phyloP scores from a whole-genome alignment of 2,888 invertebrate genomes.

The Mactromeris polynyma region DNA sequence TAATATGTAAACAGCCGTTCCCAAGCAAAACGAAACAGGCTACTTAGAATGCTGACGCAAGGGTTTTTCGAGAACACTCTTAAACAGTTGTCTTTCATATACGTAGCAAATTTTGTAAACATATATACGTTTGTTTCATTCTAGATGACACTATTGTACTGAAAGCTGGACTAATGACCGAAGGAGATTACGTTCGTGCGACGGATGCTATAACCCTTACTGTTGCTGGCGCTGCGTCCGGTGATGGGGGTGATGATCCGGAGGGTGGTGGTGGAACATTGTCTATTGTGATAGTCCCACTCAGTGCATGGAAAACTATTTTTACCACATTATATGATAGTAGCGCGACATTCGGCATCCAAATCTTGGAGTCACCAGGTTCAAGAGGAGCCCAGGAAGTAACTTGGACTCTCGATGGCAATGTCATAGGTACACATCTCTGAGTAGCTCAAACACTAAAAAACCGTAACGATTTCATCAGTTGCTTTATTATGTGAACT shows the following conservation, averaged over 20 bases:
- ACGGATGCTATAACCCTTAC: not conserved
- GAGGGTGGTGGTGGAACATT: not conserved
- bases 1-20: no score
- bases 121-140: not conserved
- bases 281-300: not conserved
- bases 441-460: no score
- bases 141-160: slow-evolving; percentile 34
- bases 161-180: slow-evolving; percentile 25
- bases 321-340: slow-evolving; percentile 5
- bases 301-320: slow-evolving; percentile 25
- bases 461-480: no score
- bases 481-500: no score
- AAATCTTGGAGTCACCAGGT: not conserved
- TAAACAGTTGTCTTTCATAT: no score
- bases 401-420: slow-evolving; percentile 31
- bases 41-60: no score
- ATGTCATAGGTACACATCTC: not conserved
- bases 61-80: no score
- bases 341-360: slow-evolving; percentile 21
- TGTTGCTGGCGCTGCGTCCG: not conserved
- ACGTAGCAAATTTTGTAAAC: no score
- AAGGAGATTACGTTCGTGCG: not conserved
- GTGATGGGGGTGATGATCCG: not conserved
- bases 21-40: no score
- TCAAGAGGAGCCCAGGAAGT: slow-evolving; percentile 27